These are phyloP conservation scores for Trissoscelio sp. DNA, from an alignment of 2,888 invertebrate genomes.

Conservation along the genomic window DNA sequence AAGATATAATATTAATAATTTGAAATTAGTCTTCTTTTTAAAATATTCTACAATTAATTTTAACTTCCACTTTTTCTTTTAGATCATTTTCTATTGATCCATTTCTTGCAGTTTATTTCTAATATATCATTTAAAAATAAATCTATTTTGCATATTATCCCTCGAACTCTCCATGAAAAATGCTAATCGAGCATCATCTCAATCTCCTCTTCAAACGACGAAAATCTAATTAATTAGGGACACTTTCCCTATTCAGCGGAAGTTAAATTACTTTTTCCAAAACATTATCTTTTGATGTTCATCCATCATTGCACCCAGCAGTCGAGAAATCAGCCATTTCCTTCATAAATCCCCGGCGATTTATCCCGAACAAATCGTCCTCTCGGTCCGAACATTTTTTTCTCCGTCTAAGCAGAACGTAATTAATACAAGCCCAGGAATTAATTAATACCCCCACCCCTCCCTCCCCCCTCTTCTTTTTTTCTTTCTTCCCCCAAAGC, in stretches of 20 bases:
- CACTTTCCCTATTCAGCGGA: conserved; percentile 16
- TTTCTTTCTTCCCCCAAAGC: conserved; percentile 49
- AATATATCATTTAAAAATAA: too few relatives aligned
- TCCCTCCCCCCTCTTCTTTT: conserved; percentile 36
- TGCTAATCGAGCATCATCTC: conserved; percentile 16
- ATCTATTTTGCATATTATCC: too few relatives aligned
- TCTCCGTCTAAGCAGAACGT: conserved; percentile 40
- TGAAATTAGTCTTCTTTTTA: too few relatives aligned
- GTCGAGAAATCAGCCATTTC: conserved; percentile 9
- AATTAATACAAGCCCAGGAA: conserved; percentile 63
- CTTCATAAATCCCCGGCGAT: conserved; percentile 42
- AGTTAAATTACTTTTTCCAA: conserved; percentile 60
- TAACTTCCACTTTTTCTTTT: too few relatives aligned
- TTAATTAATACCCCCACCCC: conserved; percentile 60
- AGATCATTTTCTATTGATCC: too few relatives aligned
- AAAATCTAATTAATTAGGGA: conserved; percentile 47
- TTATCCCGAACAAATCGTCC: conserved; percentile 57
- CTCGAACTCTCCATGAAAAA: too few relatives aligned
- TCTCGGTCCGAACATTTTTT: conserved; percentile 37
- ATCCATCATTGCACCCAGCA: conserved; percentile 51
- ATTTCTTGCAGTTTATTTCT: too few relatives aligned
- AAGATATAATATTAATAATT: too few relatives aligned
- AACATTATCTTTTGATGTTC: conserved; percentile 59
- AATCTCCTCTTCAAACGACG: conserved; percentile 8
- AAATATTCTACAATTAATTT: too few relatives aligned